Conservation (phyloP, 2,797 vertebrate species). For the Galagoides demidoff region DNA sequence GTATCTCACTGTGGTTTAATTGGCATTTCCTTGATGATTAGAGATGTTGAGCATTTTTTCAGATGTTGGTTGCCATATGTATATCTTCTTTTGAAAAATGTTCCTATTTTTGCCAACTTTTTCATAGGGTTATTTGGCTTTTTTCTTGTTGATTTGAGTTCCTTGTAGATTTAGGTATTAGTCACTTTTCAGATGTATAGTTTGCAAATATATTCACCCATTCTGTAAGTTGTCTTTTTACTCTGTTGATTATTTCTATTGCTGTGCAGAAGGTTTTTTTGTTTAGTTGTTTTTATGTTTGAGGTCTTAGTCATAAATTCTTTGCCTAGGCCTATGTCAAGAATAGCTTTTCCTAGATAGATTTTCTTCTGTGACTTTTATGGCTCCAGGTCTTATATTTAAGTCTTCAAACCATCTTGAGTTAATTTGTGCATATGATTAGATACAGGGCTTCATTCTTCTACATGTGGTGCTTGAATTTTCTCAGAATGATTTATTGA, state of each 20-base stretch:
- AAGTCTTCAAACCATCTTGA: not conserved
- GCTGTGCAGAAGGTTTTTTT: not conserved
- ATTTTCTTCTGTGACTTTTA: not conserved
- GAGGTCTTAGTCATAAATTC: not conserved
- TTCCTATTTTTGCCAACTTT: no score
- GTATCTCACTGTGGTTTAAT: no score
- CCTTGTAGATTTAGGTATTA: not conserved
- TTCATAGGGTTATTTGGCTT: no score
- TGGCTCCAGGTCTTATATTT: not conserved
- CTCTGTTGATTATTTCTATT: not conserved
- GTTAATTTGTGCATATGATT: not conserved
- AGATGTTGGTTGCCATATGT: no score
- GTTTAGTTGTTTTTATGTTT: not conserved
- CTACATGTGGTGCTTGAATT: not conserved
- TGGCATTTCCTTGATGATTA: no score
- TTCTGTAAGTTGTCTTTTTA: not conserved
- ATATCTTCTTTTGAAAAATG: no score
- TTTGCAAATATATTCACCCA: not conserved
- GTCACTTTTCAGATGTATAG: not conserved
- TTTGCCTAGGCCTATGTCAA: not conserved
- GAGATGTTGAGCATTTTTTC: no score
- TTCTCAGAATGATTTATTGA: not conserved
- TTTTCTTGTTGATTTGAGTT: no score
- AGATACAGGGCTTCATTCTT: not conserved
- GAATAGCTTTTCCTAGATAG: not conserved